Percentiles rank a stretch among this genome's conserved stretches.
Evolutionary conservation across 2,888 invertebrate species (phyloP).

Genomic region (Ophraella communa): DNA sequence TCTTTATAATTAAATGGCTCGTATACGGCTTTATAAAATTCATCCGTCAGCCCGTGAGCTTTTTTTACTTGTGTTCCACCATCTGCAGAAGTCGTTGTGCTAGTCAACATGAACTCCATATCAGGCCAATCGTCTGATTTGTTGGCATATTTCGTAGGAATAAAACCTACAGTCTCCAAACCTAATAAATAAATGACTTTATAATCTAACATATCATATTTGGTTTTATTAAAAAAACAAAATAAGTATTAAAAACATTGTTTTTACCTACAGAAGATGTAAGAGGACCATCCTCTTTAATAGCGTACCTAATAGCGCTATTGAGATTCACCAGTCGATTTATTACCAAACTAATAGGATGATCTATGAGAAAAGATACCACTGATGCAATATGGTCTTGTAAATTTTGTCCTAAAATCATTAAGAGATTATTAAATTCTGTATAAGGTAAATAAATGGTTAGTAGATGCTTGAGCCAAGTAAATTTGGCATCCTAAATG

Average conservation of each 20-base stretch:
- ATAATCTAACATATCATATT: no score
- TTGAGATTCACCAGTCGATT: conserved; percentile 83
- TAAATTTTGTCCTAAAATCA: conserved; percentile 72
- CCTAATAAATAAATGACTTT: conserved; percentile 12
- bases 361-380: conserved; percentile 79
- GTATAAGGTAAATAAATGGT: no score
- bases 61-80: conserved; percentile 76
- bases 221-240: no score
- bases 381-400: conserved; percentile 93
- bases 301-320: conserved; percentile 81
- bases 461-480: no score
- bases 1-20: conserved; percentile 75
- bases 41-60: conserved; percentile 82
- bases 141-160: conserved; percentile 88
- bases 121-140: conserved; percentile 89
- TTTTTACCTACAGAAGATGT: conserved; percentile 76
- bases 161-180: conserved; percentile 86
- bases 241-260: no score
- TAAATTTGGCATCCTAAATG: no score
- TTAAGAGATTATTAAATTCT: neutral
- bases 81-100: conserved; percentile 81
- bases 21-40: conserved; percentile 80
- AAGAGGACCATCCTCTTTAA: conserved; percentile 85
- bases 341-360: conserved; percentile 81
- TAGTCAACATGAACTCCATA: conserved; percentile 89